A percentile compares a stretch with the other conserved stretches of the same genome.
These are phyloP conservation scores for Linnaemya vulpina DNA, from an alignment of 2,888 invertebrate species.

Conservation along the genomic window DNA sequence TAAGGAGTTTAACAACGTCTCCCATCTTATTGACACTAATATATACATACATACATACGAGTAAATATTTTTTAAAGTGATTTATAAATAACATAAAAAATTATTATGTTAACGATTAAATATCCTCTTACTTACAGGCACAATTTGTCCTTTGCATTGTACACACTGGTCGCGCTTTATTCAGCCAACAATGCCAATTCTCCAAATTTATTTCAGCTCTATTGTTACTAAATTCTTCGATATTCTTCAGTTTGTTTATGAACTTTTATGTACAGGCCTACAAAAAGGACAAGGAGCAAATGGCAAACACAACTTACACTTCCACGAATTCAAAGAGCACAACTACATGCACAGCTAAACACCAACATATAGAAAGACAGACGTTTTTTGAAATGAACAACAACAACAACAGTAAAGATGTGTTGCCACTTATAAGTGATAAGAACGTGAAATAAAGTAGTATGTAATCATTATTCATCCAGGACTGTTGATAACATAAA, in stretches of 20 bases:
- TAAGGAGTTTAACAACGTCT: too few relatives aligned
- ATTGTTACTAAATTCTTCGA: slow-evolving; percentile 90
- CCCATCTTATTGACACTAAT: too few relatives aligned
- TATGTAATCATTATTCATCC: not conserved
- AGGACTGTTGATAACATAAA: slow-evolving; percentile 30
- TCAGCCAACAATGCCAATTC: slow-evolving; percentile 82
- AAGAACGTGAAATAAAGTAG: slow-evolving; percentile 76
- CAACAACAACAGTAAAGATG: slow-evolving; percentile 73
- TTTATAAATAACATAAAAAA: not conserved
- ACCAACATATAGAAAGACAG: slow-evolving; percentile 56
- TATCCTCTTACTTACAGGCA: slow-evolving; percentile 78
- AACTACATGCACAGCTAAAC: slow-evolving; percentile 34
- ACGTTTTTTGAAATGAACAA: slow-evolving; percentile 71
- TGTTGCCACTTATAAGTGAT: slow-evolving; percentile 67
- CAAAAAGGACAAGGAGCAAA: slow-evolving; percentile 81
- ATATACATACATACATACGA: too few relatives aligned
- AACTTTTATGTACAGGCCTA: slow-evolving; percentile 96
- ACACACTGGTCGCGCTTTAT: slow-evolving; percentile 81
- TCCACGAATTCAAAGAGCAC: slow-evolving; percentile 21
- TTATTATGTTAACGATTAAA: not conserved
- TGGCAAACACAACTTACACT: slow-evolving; percentile 36
- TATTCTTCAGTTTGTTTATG: slow-evolving; percentile 95
- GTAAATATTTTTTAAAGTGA: not conserved
- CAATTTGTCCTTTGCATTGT: slow-evolving; percentile 83
- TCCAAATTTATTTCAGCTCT: slow-evolving; percentile 88